A percentile compares a stretch with the other conserved stretches of the same genome.
Conservation (phyloP, 2,888 invertebrate genomes). For the Cataglyphis cursor region DNA sequence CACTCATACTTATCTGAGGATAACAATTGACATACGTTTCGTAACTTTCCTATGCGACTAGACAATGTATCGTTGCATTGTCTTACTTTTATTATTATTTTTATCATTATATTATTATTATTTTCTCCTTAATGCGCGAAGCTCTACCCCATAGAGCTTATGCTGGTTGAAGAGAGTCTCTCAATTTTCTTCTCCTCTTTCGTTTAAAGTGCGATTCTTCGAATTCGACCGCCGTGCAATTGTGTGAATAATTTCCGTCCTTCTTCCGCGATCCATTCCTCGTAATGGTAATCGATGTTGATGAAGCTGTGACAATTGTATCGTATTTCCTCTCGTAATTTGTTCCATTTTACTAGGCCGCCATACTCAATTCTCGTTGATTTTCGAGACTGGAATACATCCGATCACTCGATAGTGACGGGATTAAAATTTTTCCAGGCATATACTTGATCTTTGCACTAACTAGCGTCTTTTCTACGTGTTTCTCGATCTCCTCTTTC, state of each 20-base stretch:
- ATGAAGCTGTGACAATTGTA: neutral
- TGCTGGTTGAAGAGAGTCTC: neutral
- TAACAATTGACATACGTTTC: slow-evolving; percentile 86
- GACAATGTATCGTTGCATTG: slow-evolving; percentile 72
- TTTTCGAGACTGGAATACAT: neutral
- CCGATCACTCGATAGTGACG: slow-evolving; percentile 21
- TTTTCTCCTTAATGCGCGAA: neutral
- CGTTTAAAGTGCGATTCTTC: neutral
- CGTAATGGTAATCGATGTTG: neutral
- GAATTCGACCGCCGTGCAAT: slow-evolving; percentile 10
- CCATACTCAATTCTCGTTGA: neutral
- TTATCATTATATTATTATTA: slow-evolving; percentile 39
- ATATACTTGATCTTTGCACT: slow-evolving; percentile 8
- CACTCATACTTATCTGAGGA: slow-evolving; percentile 82
- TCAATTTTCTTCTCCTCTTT: neutral
- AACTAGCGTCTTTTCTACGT: slow-evolving; percentile 2
- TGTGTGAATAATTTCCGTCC: neutral
- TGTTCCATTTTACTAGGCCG: slow-evolving; percentile 37
- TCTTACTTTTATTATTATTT: slow-evolving; percentile 59
- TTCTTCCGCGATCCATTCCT: slow-evolving; percentile 1
- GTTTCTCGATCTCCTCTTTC: neutral
- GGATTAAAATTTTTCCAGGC: neutral
- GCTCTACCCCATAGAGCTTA: neutral
- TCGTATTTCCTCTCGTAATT: neutral
- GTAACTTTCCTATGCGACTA: slow-evolving; percentile 84